Percentiles rank a stretch among this genome's conserved stretches.
Conservation (phyloP, 2,797 vertebrate species). For the Phoxinus dragarum region DNA sequence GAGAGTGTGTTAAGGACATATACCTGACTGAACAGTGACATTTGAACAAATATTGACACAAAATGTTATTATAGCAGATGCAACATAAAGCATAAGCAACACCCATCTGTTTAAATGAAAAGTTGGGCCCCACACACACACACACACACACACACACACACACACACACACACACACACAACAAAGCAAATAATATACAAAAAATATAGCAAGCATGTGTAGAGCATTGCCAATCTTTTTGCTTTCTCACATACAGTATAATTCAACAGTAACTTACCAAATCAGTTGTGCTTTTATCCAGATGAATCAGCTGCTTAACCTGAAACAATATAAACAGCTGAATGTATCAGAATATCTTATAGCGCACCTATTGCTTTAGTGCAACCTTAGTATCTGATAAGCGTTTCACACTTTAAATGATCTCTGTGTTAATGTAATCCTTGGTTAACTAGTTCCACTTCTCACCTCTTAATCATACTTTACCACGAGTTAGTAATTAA, state of each 20-base stretch:
- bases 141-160: background rate
- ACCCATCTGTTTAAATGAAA: background rate
- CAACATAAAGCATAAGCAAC: background rate
- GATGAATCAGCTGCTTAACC: background rate
- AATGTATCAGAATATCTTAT: background rate
- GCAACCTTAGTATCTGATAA: background rate
- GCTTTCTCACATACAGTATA: background rate
- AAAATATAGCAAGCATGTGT: background rate
- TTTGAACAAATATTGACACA: background rate
- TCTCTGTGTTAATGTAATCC: background rate
- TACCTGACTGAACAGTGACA: background rate
- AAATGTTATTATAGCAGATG: background rate
- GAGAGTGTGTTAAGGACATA: background rate
- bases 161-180: background rate
- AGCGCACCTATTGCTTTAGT: background rate
- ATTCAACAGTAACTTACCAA: conserved; percentile 1
- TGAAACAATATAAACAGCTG: background rate
- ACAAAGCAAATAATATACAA: background rate
- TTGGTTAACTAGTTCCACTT: background rate
- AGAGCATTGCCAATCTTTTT: background rate
- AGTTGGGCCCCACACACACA: no score
- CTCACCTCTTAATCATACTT: background rate
- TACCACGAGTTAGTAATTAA: background rate
- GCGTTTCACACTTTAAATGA: background rate
- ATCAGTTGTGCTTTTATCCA: conserved; percentile 11